Percentiles rank a stretch among this genome's conserved stretches.
These are phyloP conservation scores for Erpobdella octoculata DNA, from an alignment of 2,888 invertebrate genomes.

Conservation along the genomic window DNA sequence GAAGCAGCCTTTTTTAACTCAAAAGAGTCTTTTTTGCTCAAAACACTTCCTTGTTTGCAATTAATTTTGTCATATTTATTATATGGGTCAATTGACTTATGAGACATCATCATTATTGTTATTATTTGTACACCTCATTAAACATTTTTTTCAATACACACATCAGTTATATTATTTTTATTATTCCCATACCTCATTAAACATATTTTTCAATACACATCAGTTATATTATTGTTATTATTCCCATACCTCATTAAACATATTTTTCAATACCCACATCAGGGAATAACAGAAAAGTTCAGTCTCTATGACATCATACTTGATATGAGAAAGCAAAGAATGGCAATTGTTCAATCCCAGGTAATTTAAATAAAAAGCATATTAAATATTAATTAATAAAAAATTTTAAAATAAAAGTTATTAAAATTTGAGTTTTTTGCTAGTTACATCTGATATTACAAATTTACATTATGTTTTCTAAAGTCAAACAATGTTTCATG, in stretches of 20 bases:
- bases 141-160: background rate
- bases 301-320: conserved; percentile 56
- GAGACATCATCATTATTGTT: no score
- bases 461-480: no score
- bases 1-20: no score
- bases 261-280: conserved; percentile 32
- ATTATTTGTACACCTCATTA: no score
- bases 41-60: no score
- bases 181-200: no score
- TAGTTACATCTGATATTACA: background rate
- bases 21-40: no score
- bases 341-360: conserved; percentile 50
- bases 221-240: background rate
- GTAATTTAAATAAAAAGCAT: background rate
- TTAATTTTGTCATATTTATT: no score
- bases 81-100: no score
- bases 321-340: conserved; percentile 57
- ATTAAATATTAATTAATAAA: background rate
- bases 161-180: background rate
- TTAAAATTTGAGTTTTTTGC: background rate
- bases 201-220: background rate
- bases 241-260: background rate
- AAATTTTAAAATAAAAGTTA: background rate
- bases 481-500: background rate
- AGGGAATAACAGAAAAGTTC: conserved; percentile 49